These are phyloP conservation scores for Entomobrya multifasciata DNA, from an alignment of 2,888 invertebrate species.

Conservation along the genomic window DNA sequence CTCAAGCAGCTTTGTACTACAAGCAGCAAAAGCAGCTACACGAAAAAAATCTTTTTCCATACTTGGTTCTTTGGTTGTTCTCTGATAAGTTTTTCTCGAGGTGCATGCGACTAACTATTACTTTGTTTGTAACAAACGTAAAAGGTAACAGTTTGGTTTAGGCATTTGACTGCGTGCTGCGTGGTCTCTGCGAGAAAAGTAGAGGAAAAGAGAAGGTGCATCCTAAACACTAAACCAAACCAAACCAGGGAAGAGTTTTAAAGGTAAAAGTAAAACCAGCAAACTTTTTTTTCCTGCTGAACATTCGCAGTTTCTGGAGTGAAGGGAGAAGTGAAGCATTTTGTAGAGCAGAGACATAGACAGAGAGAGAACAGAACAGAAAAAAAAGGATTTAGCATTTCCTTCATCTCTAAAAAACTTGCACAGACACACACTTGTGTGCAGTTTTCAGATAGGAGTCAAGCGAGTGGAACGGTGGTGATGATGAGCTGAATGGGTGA, in stretches of 20 bases:
- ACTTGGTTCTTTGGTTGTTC: slow-evolving; percentile 40
- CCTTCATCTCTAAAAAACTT: slow-evolving; percentile 29
- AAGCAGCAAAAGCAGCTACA: not conserved
- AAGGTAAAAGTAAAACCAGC: not conserved
- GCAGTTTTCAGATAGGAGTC: slow-evolving; percentile 18
- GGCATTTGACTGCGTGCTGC: not conserved
- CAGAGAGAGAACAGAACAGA: no score
- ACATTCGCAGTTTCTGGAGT: not conserved
- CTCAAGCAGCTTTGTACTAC: slow-evolving; percentile 52
- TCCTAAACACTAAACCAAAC: no score
- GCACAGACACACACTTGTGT: not conserved
- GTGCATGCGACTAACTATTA: not conserved
- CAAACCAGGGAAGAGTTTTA: not conserved
- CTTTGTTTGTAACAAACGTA: not conserved
- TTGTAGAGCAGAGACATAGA: not conserved
- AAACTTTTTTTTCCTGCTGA: not conserved
- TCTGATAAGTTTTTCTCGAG: not conserved
- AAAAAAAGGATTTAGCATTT: slow-evolving; percentile 53
- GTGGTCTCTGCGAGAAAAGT: not conserved
- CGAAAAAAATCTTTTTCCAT: slow-evolving; percentile 30
- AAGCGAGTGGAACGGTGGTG: slow-evolving; percentile 15
- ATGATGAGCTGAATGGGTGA: not conserved
- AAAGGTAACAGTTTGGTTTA: slow-evolving; percentile 3
- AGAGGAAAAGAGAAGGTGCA: no score
- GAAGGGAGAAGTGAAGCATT: not conserved